A percentile compares a stretch with the other conserved stretches of the same genome.
Conservation (phyloP, 2,797 vertebrate species). For the Pangasius mekongensis region DNA sequence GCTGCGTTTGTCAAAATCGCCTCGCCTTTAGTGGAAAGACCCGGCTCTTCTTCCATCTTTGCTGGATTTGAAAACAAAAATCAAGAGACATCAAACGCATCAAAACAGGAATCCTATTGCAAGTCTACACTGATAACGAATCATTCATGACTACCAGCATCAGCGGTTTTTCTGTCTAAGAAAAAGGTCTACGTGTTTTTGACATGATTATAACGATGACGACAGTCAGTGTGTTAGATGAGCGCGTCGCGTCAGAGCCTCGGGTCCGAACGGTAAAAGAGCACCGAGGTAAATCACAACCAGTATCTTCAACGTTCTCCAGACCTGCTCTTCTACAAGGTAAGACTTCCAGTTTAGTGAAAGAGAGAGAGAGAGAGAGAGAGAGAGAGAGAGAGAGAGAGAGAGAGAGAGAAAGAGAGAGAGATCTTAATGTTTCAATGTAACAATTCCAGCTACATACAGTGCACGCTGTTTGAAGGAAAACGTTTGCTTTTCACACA, state of each 20-base stretch:
- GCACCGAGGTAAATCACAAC: conserved; percentile 39
- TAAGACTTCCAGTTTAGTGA: conserved; percentile 43
- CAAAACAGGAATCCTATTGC: conserved; percentile 53
- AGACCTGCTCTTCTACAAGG: not conserved
- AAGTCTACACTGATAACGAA: conserved; percentile 45
- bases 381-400: too few species aligned
- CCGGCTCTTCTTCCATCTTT: conserved; percentile 61
- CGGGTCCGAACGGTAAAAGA: conserved; percentile 49
- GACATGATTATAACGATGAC: conserved; percentile 55
- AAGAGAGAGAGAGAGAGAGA: not conserved
- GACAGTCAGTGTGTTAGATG: conserved; percentile 25
- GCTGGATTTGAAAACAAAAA: conserved; percentile 58
- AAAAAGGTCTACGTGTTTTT: conserved; percentile 59
- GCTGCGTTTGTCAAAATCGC: conserved; percentile 65
- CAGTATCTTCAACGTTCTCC: conserved; percentile 27
- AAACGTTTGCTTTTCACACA: conserved; percentile 29
- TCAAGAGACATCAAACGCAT: conserved; percentile 51
- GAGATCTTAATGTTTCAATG: conserved; percentile 26
- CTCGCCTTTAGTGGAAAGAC: conserved; percentile 53
- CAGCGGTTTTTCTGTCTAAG: conserved; percentile 42
- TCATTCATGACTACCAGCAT: conserved; percentile 65
- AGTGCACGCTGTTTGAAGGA: conserved; percentile 39
- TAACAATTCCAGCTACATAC: conserved; percentile 48
- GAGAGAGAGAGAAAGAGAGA: too few species aligned
- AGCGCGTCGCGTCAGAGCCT: conserved; percentile 36